Evolutionary conservation across 2,113 vertebrate species (phyloP).

Genomic region (Platysternon megacephalum): DNA sequence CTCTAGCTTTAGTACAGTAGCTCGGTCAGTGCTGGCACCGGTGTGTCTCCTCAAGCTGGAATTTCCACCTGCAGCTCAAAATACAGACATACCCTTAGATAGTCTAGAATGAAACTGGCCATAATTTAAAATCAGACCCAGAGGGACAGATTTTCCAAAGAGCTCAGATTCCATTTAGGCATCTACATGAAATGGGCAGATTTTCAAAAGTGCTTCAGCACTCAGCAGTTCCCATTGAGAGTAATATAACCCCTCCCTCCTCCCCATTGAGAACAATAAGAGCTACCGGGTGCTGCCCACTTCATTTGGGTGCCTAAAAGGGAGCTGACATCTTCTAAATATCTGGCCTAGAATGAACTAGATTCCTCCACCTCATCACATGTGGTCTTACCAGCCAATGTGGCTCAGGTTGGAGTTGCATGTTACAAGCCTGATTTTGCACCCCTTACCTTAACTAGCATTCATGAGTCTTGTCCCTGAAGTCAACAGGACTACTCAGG

Average conservation of each 20-base stretch:
- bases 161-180: not conserved
- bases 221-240: not conserved
- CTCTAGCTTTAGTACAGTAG: not conserved
- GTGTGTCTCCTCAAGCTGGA: not conserved
- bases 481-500: not conserved
- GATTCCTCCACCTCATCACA: not conserved
- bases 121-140: not conserved
- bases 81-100: not conserved
- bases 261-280: not conserved
- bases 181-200: not conserved
- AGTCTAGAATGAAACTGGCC: not conserved
- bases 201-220: not conserved
- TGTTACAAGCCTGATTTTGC: constrained; percentile 25
- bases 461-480: not conserved
- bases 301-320: not conserved
- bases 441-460: constrained; percentile 29
- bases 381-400: not conserved
- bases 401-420: not conserved
- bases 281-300: not conserved
- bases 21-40: not conserved
- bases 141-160: not conserved
- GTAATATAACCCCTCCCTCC: not conserved
- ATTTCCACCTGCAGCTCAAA: not conserved
- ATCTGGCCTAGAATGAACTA: not conserved
- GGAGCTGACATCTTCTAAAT: not conserved